These are phyloP conservation scores for Stomorhina lunata DNA, from an alignment of 2,888 invertebrate species.

Conservation along the genomic window DNA sequence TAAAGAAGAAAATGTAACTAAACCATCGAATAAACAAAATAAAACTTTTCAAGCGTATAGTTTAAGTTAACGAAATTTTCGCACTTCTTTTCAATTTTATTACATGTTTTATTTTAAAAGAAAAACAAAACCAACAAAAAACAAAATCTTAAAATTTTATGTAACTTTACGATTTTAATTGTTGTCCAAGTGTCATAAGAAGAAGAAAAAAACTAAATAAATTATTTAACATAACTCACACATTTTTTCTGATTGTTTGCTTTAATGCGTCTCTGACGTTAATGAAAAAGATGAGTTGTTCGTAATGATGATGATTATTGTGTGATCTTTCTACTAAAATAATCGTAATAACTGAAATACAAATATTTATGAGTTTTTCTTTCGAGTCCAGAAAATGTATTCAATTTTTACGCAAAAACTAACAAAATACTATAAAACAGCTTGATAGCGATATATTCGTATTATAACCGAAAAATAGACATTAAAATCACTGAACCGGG, in stretches of 20 bases:
- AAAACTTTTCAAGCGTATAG: conserved; percentile 49
- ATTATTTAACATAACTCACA: conserved; percentile 40
- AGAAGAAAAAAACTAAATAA: conserved; percentile 32
- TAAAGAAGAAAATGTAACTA: background rate
- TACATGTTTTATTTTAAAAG: conserved; percentile 21
- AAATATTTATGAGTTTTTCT: conserved; percentile 46
- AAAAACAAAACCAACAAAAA: conserved; percentile 9
- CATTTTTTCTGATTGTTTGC: background rate
- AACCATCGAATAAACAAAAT: conserved; percentile 12
- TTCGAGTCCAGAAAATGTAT: conserved; percentile 31
- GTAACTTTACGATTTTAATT: conserved; percentile 58
- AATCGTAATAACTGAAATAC: conserved; percentile 23
- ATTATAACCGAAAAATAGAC: background rate
- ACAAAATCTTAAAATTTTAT: conserved; percentile 49
- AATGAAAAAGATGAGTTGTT: background rate
- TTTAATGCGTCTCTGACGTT: background rate
- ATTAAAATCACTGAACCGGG: conserved; percentile 54
- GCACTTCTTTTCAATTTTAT: conserved; percentile 54
- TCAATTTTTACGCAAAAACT: conserved; percentile 3
- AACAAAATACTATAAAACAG: background rate
- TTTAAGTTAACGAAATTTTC: conserved; percentile 53
- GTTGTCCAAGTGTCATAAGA: conserved; percentile 60
- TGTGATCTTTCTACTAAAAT: conserved; percentile 27
- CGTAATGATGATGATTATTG: conserved; percentile 28
- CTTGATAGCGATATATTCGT: background rate